These are phyloP conservation scores for Parasteatoda lunata DNA, from an alignment of 2,888 invertebrate species.

Conservation along the genomic window DNA sequence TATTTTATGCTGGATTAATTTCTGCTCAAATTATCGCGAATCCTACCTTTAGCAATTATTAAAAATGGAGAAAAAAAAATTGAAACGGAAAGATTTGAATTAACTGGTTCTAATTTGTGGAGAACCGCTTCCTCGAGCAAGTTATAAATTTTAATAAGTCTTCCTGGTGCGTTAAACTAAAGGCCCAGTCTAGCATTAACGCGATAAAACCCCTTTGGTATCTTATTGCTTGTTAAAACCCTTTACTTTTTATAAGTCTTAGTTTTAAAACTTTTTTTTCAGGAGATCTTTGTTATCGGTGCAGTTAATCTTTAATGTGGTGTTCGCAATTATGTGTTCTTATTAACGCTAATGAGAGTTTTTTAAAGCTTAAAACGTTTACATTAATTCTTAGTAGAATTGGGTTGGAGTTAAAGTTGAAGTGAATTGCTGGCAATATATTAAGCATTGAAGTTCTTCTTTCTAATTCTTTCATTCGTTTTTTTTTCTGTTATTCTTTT, in stretches of 20 bases:
- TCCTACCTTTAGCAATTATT: no score
- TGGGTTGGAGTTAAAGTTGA: background rate
- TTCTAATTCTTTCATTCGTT: background rate
- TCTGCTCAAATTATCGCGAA: no score
- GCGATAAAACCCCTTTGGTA: slow-evolving; percentile 12
- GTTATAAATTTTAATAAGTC: slow-evolving; percentile 42
- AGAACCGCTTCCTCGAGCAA: background rate
- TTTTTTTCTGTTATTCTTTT: background rate
- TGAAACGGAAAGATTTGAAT: background rate
- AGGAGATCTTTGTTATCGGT: slow-evolving; percentile 21
- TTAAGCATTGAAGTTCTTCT: background rate
- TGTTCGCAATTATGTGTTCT: slow-evolving; percentile 39
- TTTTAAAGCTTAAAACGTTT: background rate
- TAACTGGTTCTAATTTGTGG: slow-evolving; percentile 22
- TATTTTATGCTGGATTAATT: no score
- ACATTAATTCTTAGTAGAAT: background rate
- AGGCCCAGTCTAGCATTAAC: slow-evolving; percentile 32
- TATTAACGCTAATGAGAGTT: slow-evolving; percentile 41
- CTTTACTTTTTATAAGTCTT: slow-evolving; percentile 16
- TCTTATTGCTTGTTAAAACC: background rate
- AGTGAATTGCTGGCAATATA: background rate
- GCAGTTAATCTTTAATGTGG: slow-evolving; percentile 49
- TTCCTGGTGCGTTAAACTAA: background rate
- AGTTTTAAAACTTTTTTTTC: slow-evolving; percentile 24
- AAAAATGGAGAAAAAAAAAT: no score